Evolutionary conservation across 2,888 invertebrate species (phyloP).

Genomic region (Acheta domesticus): DNA sequence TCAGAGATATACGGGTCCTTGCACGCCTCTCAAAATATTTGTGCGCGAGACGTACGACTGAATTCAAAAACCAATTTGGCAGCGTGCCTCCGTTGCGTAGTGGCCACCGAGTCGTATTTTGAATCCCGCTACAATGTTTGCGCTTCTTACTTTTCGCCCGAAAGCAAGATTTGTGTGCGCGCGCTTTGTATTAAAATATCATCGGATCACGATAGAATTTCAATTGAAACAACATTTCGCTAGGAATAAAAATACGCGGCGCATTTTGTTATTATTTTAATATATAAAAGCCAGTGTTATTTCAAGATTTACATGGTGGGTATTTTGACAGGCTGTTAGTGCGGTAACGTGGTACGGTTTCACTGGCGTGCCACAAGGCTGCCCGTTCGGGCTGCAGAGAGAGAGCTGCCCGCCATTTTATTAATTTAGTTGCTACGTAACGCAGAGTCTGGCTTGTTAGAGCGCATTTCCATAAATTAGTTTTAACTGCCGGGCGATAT

Average conservation of each 20-base stretch:
- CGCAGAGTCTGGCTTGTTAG: slow-evolving; percentile 6
- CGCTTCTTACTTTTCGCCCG: background rate
- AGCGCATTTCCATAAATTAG: slow-evolving; percentile 18
- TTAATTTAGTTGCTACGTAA: slow-evolving; percentile 18
- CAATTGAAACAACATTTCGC: slow-evolving; percentile 18
- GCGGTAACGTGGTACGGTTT: background rate
- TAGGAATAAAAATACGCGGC: background rate
- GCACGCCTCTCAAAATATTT: too few species aligned
- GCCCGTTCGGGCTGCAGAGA: background rate
- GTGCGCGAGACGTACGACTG: too few species aligned
- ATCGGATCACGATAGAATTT: background rate
- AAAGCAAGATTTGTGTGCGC: background rate
- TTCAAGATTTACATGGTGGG: background rate
- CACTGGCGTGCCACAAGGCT: background rate
- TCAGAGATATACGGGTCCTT: too few species aligned
- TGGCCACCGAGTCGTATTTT: background rate
- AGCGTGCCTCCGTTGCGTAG: too few species aligned
- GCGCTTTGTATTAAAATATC: background rate
- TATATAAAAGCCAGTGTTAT: background rate
- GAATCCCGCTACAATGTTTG: background rate
- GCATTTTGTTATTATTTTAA: background rate
- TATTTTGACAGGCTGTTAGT: background rate
- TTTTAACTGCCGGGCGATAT: slow-evolving; percentile 18
- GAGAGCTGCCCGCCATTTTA: background rate
- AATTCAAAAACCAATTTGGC: too few species aligned